Evolutionary conservation across 2,113 vertebrate genomes (phyloP), one percentile per base, ranked within the genome.

Genomic region (Ictalurus punctatus): DNA sequence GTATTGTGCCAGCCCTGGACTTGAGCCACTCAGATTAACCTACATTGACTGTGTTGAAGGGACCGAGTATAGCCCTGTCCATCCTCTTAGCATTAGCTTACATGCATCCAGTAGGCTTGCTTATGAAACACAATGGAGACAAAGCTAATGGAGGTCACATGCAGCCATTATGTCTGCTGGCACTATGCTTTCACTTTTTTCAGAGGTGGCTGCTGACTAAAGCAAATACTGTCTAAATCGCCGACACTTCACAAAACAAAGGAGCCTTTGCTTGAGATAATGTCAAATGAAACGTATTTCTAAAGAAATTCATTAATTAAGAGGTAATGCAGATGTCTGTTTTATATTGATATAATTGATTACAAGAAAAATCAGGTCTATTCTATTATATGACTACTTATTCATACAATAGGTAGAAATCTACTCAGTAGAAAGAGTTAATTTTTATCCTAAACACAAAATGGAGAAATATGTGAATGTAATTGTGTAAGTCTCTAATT

Each of bases 121-220:
- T 93, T 91, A 65, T 90, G 65, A 84, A 84, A 87, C 84, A 92
- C 90, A 93, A 94, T 92, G 88, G 89, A 86, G 61, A 90, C 73
- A 93, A 83, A 85, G 91, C 86, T 93, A 95, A 95, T 93, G 91
- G 93, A 92, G 93, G 93, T 93, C 92, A 93, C 82, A 76, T 67
- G 83, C 54, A 89, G 84, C 74, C 27, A 74, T 90, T 89, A 86
- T 78, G 73, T 74, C 59, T 83, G 17, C 61, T 83, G 88, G 81
- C 59, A 79, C 86, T 67, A 44, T 83, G 67, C 67, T 88, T 82
- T 88, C 67, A 71, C 63, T 86, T 89, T 63, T 76, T 52, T 81
- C 73, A 84, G 73, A 86, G 81, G 89, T 87, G 54, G 73, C 73
- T 37, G 30, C 90, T 58, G 83, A 83, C 21, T 88, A 48, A 27